Evolutionary conservation across 2,797 vertebrate genomes (phyloP), one percentile per base, ranked within the genome.

Genomic region (Cottoperca gobio): DNA sequence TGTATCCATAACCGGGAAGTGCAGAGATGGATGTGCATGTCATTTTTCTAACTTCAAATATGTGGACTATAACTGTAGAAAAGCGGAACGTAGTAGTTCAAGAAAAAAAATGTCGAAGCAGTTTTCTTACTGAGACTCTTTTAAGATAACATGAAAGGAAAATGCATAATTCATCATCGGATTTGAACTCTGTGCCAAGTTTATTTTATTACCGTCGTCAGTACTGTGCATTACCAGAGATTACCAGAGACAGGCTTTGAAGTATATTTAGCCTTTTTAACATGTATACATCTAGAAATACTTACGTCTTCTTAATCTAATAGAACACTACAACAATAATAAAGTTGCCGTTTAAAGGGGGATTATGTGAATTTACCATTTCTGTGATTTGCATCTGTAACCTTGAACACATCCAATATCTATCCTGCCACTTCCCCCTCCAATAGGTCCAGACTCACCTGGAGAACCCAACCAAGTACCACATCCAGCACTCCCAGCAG

Each of bases 391-490:
- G 28, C 28, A 31, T 21, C 54, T 54, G 28, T 19, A 37, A 28
- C 5, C 23, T 16, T 49, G 46, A 19, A 62, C n/a, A 19, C 16
- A 49, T 10, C 31, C 28, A 19, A 10, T 31, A 40, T 8, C 2
- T 28, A 13, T n/a, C 40, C 11, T 19, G 21, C 33, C 16, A 21
- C 19, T 21, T 33, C 1, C 19, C 23, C 24, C 13, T 7, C 52
- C 42, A 21, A 49, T 81, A 99, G 98, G 98, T 99, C 91, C 97
- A 99, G 94, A 99, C 98, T 78, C 97, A 99, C 94, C 95, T 99
- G 89, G 97, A 99, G 94, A 99, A 99, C 87, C 98, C 98, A 49
- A 99, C 98, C 83, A 98, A 98, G 93, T 99, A 99, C 92, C 98
- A 99, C 93, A 97, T 99, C 84, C 97, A 99, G 90, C 97, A 97